These are phyloP conservation scores for Ictalurus punctatus DNA, from an alignment of 2,113 vertebrate genomes.

Conservation along the genomic window DNA sequence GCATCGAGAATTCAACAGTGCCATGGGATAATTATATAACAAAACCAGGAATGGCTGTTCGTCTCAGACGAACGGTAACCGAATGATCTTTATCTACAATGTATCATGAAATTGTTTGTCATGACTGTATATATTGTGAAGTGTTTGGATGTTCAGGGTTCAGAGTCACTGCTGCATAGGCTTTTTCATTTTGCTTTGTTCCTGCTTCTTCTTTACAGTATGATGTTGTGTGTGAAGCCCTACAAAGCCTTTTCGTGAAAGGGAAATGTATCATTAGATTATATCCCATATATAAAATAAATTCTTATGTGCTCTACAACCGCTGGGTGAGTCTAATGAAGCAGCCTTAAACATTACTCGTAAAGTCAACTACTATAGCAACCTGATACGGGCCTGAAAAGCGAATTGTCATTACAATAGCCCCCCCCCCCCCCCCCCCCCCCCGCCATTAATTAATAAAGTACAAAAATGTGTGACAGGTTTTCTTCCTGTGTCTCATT, in stretches of 20 bases:
- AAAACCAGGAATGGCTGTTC: not conserved
- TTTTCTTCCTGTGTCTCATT: not conserved
- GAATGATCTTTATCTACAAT: not conserved
- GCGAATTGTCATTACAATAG: not conserved
- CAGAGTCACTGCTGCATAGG: not conserved
- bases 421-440: too few species aligned
- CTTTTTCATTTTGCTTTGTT: not conserved
- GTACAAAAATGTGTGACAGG: too few species aligned
- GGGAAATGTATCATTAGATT: not conserved
- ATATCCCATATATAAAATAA: too few species aligned
- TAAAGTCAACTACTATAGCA: not conserved
- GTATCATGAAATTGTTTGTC: not conserved
- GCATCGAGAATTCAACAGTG: not conserved
- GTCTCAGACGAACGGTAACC: not conserved
- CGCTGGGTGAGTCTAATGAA: not conserved
- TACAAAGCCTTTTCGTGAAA: not conserved
- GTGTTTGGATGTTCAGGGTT: not conserved
- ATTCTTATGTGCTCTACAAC: not conserved
- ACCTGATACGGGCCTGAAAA: not conserved
- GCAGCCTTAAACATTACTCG: too few species aligned
- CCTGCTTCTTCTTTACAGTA: not conserved
- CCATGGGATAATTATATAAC: not conserved
- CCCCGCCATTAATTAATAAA: too few species aligned
- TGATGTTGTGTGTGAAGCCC: too few species aligned
- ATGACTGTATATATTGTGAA: not conserved